These are phyloP conservation scores for Metridium senile DNA, from an alignment of 92 coral and sea anemone species.

Conservation along the genomic window DNA sequence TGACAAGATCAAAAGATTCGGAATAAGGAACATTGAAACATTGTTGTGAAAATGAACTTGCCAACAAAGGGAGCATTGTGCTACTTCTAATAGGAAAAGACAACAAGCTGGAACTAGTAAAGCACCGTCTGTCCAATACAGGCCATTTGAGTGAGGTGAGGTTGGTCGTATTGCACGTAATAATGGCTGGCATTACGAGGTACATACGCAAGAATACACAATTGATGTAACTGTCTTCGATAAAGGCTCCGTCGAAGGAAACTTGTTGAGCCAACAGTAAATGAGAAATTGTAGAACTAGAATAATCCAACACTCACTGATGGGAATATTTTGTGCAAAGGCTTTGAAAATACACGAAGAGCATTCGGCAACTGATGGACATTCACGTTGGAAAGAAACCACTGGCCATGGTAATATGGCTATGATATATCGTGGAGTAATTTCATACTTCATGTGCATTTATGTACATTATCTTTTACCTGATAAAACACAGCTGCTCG, in stretches of 20 bases:
- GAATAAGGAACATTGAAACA: conserved; percentile 25
- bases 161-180: not conserved
- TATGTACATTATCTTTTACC: no score
- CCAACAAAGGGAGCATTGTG: not conserved
- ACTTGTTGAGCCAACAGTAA: conserved; percentile 12
- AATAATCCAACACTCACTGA: not conserved
- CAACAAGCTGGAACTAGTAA: not conserved
- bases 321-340: not conserved
- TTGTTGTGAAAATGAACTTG: conserved; percentile 30
- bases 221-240: conserved; percentile 36
- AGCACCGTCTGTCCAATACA: not conserved
- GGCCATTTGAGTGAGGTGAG: not conserved
- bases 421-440: no score
- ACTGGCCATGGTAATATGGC: no score
- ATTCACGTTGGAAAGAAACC: no score
- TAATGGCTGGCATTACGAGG: not conserved
- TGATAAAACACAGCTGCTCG: no score
- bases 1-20: no score
- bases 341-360: not conserved
- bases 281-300: not conserved
- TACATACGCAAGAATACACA: conserved; percentile 9
- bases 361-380: no score
- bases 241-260: conserved; percentile 22
- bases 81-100: not conserved
- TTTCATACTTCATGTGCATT: no score